Percentiles rank a stretch among this genome's conserved stretches.
phyloP scores from a whole-genome alignment of 2,113 vertebrate species.

The Microtus montanus region DNA sequence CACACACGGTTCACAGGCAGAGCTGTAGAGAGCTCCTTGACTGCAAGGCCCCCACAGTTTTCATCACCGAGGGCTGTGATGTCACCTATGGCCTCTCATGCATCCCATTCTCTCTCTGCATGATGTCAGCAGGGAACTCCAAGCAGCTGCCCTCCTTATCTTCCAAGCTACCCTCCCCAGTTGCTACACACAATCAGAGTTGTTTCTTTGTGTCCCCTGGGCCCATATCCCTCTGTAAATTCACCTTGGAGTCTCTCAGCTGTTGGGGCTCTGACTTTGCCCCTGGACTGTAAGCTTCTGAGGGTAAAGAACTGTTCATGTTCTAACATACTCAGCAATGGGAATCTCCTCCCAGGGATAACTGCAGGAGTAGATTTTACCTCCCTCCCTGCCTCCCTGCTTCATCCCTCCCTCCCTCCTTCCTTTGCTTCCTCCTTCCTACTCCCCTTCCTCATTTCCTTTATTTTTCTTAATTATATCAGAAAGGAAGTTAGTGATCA shows the following conservation, averaged over 20 bases:
- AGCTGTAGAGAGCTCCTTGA: not conserved
- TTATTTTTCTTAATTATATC: not conserved
- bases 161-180: not conserved
- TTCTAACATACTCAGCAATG: not conserved
- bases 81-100: not conserved
- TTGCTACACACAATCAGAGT: not conserved
- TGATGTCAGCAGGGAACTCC: too few relatives aligned
- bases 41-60: not conserved
- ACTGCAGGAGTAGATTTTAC: not conserved
- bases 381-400: too few relatives aligned
- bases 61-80: not conserved
- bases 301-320: not conserved
- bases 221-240: not conserved
- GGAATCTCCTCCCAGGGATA: not conserved
- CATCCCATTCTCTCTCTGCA: not conserved
- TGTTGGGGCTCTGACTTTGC: not conserved
- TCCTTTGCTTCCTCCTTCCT: not conserved
- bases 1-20: not conserved
- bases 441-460: not conserved
- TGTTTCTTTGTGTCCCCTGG: not conserved
- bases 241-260: not conserved
- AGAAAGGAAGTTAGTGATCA: not conserved
- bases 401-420: not conserved
- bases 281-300: not conserved
- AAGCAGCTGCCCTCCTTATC: rapidly evolving